Evolutionary conservation across 2,113 vertebrate species (phyloP).

Genomic region (Balaenoptera acutorostrata): DNA sequence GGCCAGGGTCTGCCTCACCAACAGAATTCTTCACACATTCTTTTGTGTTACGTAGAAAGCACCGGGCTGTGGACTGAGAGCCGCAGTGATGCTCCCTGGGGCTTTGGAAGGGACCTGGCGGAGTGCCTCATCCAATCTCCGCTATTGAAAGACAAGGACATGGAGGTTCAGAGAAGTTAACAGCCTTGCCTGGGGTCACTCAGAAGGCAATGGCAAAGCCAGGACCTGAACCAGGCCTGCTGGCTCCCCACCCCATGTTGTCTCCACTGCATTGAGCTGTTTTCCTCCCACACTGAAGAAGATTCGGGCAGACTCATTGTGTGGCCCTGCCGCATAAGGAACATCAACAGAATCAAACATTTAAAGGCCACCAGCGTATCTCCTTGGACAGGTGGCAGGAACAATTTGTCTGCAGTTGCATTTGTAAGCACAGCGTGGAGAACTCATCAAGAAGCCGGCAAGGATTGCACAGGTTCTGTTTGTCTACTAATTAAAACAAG

Average conservation of each 20-base stretch:
- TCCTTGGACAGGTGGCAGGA: conserved; percentile 56
- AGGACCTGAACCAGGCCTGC: background rate
- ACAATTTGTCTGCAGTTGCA: conserved; percentile 53
- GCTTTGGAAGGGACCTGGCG: background rate
- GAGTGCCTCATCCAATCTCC: background rate
- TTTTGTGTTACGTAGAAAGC: background rate
- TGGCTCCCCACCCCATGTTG: background rate
- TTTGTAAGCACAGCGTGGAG: conserved; percentile 71
- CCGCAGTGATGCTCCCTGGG: background rate
- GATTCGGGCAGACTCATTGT: background rate
- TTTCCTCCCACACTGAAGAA: background rate
- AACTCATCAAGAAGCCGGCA: conserved; percentile 23
- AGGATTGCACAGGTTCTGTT: background rate
- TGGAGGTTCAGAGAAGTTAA: background rate
- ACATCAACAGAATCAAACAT: conserved; percentile 40
- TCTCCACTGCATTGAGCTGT: background rate
- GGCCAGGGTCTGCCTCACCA: background rate
- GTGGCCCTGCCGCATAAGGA: background rate
- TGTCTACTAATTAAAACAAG: conserved; percentile 60
- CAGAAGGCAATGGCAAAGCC: background rate
- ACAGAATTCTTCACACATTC: background rate
- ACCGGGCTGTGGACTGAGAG: background rate
- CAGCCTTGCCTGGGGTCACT: background rate
- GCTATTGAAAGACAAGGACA: background rate
- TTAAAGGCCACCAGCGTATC: conserved; percentile 66